A percentile compares a stretch with the other conserved stretches of the same genome.
These are phyloP conservation scores for Chorisops tibialis DNA, from an alignment of 2,888 invertebrate genomes.

Conservation along the genomic window DNA sequence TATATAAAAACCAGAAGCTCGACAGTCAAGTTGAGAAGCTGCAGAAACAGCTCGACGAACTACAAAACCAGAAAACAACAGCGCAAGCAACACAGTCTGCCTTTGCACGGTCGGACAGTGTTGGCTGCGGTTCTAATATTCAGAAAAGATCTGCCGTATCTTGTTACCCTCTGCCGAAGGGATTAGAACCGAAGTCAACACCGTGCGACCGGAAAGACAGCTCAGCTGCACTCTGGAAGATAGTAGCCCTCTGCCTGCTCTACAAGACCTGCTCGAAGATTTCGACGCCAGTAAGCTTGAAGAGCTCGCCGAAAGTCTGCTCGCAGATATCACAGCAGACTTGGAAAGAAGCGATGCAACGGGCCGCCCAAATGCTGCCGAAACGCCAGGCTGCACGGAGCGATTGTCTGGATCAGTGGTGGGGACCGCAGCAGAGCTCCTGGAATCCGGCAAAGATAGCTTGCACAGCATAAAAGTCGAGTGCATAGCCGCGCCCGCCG, in stretches of 20 bases:
- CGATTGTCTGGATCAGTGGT: conserved; percentile 68
- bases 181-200: conserved; percentile 66
- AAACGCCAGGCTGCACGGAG: conserved; percentile 53
- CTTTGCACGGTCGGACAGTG: conserved; percentile 53
- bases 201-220: conserved; percentile 50
- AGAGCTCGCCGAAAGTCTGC: conserved; percentile 78
- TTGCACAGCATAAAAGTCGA: conserved; percentile 30
- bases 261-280: conserved; percentile 79
- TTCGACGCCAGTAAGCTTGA: conserved; percentile 74
- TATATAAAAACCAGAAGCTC: conserved; percentile 66
- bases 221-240: conserved; percentile 59
- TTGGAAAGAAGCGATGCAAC: conserved; percentile 60
- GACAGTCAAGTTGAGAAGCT: conserved; percentile 63
- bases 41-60: conserved; percentile 57
- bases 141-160: conserved; percentile 80
- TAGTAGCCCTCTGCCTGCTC: conserved; percentile 75
- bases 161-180: conserved; percentile 92
- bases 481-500: background rate
- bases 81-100: background rate
- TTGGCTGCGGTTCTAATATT: conserved; percentile 73
- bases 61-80: conserved; percentile 37
- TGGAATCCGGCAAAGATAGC: conserved; percentile 68
- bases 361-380: conserved; percentile 61
- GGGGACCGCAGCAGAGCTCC: conserved; percentile 79
- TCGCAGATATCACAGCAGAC: conserved; percentile 71